Conservation (phyloP, 1,140 invertebrate genomes). For the Musca vetustissima region DNA sequence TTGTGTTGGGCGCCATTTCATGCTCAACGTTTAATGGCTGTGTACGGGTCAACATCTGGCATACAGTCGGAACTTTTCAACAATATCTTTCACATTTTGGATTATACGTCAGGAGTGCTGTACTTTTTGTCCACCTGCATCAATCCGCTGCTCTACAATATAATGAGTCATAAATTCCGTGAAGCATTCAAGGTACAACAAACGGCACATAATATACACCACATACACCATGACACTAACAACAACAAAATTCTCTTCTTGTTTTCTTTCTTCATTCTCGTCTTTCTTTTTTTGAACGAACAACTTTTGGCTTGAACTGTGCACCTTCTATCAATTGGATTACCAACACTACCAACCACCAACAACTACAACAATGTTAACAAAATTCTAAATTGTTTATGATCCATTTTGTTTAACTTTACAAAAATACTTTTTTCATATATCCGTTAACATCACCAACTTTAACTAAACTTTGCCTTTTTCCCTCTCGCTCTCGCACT, state of each 20-base stretch:
- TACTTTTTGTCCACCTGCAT: conserved; percentile 76
- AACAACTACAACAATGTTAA: too few relatives aligned
- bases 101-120: conserved; percentile 70
- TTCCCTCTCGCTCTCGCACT: neutral
- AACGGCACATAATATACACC: neutral
- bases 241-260: neutral
- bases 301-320: neutral
- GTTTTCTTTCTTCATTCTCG: conserved; percentile 3
- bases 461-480: neutral
- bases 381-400: too few relatives aligned
- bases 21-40: conserved; percentile 77
- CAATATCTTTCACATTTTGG: conserved; percentile 54
- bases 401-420: neutral
- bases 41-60: conserved; percentile 61
- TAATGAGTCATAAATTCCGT: conserved; percentile 86
- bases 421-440: neutral
- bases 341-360: neutral
- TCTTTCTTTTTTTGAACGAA: neutral
- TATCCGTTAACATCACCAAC: neutral
- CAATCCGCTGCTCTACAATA: conserved; percentile 83
- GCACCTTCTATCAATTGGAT: neutral
- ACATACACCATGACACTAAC: neutral
- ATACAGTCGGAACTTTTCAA: conserved; percentile 26
- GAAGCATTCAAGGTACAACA: conserved; percentile 76
- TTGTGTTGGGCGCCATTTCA: conserved; percentile 95